Base-by-base conservation (phyloP, 2,797 vertebrate genomes). In the Alcedo quadribrachys region DNA sequence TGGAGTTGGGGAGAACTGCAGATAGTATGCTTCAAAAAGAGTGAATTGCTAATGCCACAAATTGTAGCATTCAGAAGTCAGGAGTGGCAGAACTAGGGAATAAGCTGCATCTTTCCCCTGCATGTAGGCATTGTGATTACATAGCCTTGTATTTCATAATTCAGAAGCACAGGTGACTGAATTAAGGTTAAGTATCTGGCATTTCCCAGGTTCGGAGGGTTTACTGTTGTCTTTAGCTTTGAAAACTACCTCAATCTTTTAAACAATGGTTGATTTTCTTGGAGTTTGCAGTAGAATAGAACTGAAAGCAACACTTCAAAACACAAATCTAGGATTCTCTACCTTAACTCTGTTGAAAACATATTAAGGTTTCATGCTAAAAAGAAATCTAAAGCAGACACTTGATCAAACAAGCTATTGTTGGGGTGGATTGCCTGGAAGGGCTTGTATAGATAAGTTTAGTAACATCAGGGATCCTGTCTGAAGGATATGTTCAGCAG, bases 381-480 rank as follows among this genome's bases (percentile, higher is more conserved):
- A 95, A 92, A 77, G 86, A 65, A 21, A 15, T 46, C 79, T 71
- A 75, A 90, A 92, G 81, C 75, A 92, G 92, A 83, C 22, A 22
- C 51, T 73, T 85, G 76, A 89, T 96, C 90, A 93, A 94, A 95
- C 85, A 91, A 93, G 87, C 28, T 67, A 87, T 90, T 95, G 83
- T 89, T 93, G 80, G 89, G 87, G 60, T 93, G 61, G 73, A 70
- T 91, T 90, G 87, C 93, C 91, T 93, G 53, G 53, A 78, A 96
- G 73, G 84, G 90, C 84, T 93, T 82, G 66, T 89, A 81, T 18
- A 92, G 77, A 67, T 48, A 74, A 88, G 65, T 94, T 96, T 89
- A 93, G 91, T 73, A 95, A 95, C 87, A 94, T 94, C 85, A 55
- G 81, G 86, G 85, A 92, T 95, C 93, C 87, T 90, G 69, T 79